phyloP scores from a whole-genome alignment of 2,113 vertebrate species.

The Xiphias gladius region DNA sequence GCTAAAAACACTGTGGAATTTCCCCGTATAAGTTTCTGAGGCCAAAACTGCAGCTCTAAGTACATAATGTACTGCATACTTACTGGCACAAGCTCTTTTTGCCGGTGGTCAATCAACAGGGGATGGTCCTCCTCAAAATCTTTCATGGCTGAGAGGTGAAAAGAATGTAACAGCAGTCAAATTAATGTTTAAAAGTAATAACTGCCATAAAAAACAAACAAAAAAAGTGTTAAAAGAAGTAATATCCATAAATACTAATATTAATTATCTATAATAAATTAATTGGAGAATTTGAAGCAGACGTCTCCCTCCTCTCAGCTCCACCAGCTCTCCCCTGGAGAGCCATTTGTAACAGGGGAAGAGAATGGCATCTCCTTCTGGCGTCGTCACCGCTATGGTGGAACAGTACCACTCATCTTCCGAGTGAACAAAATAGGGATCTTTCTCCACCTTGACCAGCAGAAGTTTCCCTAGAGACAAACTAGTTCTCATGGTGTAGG shows the following conservation, averaged over 20 bases:
- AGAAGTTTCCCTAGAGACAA: constrained; percentile 71
- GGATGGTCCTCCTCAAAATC: constrained; percentile 65
- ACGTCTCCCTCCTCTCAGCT: constrained; percentile 80
- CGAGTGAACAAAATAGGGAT: constrained; percentile 29
- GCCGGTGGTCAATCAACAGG: constrained; percentile 59
- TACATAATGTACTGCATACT: background rate
- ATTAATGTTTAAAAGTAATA: no score
- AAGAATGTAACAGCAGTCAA: background rate
- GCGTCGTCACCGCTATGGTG: constrained; percentile 71
- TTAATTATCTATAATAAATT: background rate
- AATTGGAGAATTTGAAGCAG: background rate
- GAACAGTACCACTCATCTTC: constrained; percentile 83
- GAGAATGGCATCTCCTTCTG: constrained; percentile 56
- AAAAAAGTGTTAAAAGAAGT: no score
- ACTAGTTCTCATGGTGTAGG: constrained; percentile 59
- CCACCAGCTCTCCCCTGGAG: constrained; percentile 62
- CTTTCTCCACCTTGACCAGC: constrained; percentile 78
- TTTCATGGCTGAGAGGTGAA: constrained; percentile 52
- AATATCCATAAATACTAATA: no score
- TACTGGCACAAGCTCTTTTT: constrained; percentile 71
- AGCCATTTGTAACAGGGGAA: constrained; percentile 84
- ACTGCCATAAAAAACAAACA: no score
- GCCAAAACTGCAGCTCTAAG: background rate
- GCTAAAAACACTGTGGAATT: background rate
- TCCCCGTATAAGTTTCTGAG: background rate